Conservation (phyloP, 2,888 invertebrate species). For the Amblyjoppa fuscipennis region DNA sequence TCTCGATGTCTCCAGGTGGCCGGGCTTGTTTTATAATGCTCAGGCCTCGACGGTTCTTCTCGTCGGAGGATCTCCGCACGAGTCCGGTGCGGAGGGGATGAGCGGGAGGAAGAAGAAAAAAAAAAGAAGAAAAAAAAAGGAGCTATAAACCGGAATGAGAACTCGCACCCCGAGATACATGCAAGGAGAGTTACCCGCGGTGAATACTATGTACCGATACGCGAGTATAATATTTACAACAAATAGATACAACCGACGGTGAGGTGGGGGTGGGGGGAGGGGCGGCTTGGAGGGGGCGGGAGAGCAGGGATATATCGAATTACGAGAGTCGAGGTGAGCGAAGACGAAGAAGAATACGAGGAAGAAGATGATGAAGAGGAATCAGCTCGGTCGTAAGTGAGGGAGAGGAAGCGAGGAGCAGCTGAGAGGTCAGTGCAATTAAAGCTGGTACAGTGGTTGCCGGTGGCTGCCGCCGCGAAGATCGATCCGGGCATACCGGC, state of each 20-base stretch:
- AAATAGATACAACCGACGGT: not conserved
- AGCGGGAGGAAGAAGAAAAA: not conserved
- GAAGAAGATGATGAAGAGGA: constrained; percentile 9
- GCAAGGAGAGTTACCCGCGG: constrained; percentile 19
- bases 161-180: constrained; percentile 38
- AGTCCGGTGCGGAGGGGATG: not conserved
- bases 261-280: too few relatives aligned
- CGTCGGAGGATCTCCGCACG: constrained; percentile 30
- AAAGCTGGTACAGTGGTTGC: constrained; percentile 44
- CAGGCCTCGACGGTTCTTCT: constrained; percentile 34
- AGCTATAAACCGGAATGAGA: constrained; percentile 58
- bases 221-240: not conserved
- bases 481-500: constrained; percentile 43
- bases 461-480: constrained; percentile 32
- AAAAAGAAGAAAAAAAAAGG: not conserved
- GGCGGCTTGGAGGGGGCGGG: too few relatives aligned
- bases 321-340: constrained; percentile 10
- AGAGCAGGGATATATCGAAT: constrained; percentile 14
- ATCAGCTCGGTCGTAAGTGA: constrained; percentile 11
- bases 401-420: constrained; percentile 20
- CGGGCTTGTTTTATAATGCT: constrained; percentile 78
- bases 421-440: constrained; percentile 44
- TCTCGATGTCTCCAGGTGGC: constrained; percentile 80
- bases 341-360: not conserved
- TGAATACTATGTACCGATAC: constrained; percentile 1